Evolutionary conservation across 2,888 invertebrate genomes (phyloP), one percentile per base, ranked within the genome.

Genomic region (Protodeltote pygarga): DNA sequence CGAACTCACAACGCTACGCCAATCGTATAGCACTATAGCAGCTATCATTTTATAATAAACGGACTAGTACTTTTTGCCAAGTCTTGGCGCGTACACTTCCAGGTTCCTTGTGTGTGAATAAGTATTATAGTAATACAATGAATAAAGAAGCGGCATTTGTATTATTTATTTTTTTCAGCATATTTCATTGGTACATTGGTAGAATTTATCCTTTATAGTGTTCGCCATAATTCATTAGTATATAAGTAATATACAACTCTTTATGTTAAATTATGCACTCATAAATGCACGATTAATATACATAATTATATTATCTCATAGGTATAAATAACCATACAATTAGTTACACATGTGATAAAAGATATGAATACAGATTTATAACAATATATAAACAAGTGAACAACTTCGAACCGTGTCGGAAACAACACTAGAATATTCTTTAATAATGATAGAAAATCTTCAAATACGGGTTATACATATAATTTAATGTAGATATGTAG

Each of bases 141-240:
- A 88, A 88, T 90, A 90, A 90, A 89, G 89, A 92, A 92, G 92
- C 92, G 89, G 89, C 87, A 87, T 89, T 90, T 87, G 87, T 91
- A 88, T 90, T 82, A 84, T 92, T 91, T 91, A 92, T 89, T 91
- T 86, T 81, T 72, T 85, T 85, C 83, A 90, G 91, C 91, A 80
- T 89, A 89, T 89, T 87, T 84, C 81, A 87, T 89, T 91, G 92
- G 91, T 92, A 92, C 92, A 92, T 90, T 90, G 83, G 87, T 83
- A 87, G 81, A 91, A 85, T 80, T 87, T 85, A 81, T 85, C 76
- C 76, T 78, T 83, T 82, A 87, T 79, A 85, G 77, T 85, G 79
- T 81, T 83, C 77, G 81, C 79, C 81, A 84, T 85, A 85, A 84
- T 85, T 82, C 77, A 81, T 77, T 71, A 85, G 73, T 85, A 85